Evolutionary conservation across 2,888 invertebrate species (phyloP), one percentile per base, ranked within the genome.

Genomic region (Cartodere bifasciata): DNA sequence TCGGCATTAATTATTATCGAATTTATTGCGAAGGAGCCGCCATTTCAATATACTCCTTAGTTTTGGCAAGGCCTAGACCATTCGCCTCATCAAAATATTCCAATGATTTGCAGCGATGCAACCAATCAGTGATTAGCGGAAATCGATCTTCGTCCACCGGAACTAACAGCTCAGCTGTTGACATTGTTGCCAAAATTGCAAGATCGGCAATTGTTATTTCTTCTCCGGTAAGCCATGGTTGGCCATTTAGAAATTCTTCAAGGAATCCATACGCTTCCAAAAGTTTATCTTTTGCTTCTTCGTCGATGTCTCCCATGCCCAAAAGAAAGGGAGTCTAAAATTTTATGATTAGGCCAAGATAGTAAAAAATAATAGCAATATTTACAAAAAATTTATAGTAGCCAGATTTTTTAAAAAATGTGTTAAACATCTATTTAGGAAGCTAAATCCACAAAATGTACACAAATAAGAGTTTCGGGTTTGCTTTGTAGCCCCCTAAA

Each of bases 71-170:
- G 4, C 46, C 48, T 20, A 35, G 37, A 4, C 34, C 41, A 32
- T 52, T 53, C 14, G 43, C 41, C 37, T 50, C 50, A 11, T 53
- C 45, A 30, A 49, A 53, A 39, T 50, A 50, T 6, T 45, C 44
- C 20, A 54, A 35, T 10, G 44, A 42, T 36, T 46, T 50, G 2
- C 44, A 46, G 15, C 42, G 52, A 6, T 48, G 38, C 31, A 67
- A 40, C 68, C 70, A 71, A 5, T 48, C 40, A 2, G 45, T 35
- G 1, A 70, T 36, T 20, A 55, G 55, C n/a, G 43, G 54, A 35
- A 45, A 40, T 28, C 61, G 56, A 10, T 52, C 53, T 1, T 56
- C 43, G 14, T 55, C 46, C 12, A 61, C 40, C 2, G 64, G 63
- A 4, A 66, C 28, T 13, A 70, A 37, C 12, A 60, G 39, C 35